Percentiles rank a stretch among this genome's conserved stretches.
phyloP scores from a whole-genome alignment of 2,797 vertebrate genomes.

The Falco peregrinus region DNA sequence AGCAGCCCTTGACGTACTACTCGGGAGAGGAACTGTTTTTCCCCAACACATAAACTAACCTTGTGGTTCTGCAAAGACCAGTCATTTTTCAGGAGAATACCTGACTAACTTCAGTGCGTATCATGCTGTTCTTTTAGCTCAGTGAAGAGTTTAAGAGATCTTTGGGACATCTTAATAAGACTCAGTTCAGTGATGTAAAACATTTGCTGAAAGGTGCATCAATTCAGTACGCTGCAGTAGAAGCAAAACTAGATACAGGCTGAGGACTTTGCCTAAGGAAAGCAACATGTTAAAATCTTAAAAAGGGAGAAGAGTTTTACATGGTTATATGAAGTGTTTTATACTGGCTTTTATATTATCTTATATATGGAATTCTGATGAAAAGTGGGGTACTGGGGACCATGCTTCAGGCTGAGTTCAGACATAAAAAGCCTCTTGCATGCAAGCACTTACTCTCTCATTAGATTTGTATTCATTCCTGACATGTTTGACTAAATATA shows the following conservation, averaged over 20 bases:
- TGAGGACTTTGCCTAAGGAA: neutral
- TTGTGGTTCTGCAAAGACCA: neutral
- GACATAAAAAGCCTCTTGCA: neutral
- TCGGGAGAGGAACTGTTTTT: neutral
- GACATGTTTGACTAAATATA: neutral
- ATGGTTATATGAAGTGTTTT: neutral
- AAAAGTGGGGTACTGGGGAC: neutral
- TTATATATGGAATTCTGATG: neutral
- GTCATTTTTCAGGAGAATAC: neutral
- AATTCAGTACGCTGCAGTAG: neutral
- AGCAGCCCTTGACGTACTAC: neutral
- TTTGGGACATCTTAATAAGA: slow-evolving; percentile 31
- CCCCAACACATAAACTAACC: neutral
- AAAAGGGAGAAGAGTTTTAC: neutral
- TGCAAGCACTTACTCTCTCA: neutral
- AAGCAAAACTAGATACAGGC: neutral
- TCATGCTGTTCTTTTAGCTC: slow-evolving; percentile 13
- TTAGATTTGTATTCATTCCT: neutral
- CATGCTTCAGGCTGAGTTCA: neutral
- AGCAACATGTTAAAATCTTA: neutral
- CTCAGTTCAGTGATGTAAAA: slow-evolving; percentile 37
- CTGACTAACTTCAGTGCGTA: slow-evolving; percentile 1
- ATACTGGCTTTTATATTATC: neutral
- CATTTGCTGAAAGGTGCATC: slow-evolving; percentile 39
- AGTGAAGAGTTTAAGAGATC: slow-evolving; percentile 12